Percentiles rank a stretch among this genome's conserved stretches.
These are phyloP conservation scores for Polietes domitor DNA, from an alignment of 2,888 invertebrate genomes.

Conservation along the genomic window DNA sequence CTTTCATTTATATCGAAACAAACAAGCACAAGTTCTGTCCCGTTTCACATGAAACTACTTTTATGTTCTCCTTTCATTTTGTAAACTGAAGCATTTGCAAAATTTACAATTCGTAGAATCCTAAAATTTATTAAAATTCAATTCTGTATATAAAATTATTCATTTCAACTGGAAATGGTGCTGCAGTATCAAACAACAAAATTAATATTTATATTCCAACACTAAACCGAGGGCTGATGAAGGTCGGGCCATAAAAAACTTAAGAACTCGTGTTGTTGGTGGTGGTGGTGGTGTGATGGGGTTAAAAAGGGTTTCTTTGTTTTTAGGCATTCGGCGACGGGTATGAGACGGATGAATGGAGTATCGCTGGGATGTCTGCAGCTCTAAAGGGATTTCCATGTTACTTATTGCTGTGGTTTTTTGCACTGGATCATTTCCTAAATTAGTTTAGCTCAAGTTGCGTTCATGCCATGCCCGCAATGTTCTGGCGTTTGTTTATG, in stretches of 20 bases:
- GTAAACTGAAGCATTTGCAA: too few species aligned
- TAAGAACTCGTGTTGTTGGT: slow-evolving; percentile 41
- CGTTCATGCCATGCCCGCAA: slow-evolving; percentile 17
- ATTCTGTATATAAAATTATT: background rate
- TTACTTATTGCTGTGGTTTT: slow-evolving; percentile 27
- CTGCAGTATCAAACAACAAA: slow-evolving; percentile 23
- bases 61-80: too few species aligned
- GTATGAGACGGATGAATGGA: background rate
- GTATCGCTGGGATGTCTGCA: slow-evolving; percentile 6
- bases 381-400: slow-evolving; percentile 35
- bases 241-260: slow-evolving; percentile 57
- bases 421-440: slow-evolving; percentile 52
- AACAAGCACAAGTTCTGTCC: too few species aligned
- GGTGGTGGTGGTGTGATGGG: slow-evolving; percentile 19
- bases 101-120: too few species aligned
- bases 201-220: slow-evolving; percentile 58
- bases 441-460: slow-evolving; percentile 63
- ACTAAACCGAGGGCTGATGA: slow-evolving; percentile 18
- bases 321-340: background rate
- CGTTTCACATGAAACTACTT: too few species aligned
- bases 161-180: background rate
- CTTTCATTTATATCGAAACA: too few species aligned
- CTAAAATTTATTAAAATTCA: too few species aligned
- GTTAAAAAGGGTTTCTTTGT: slow-evolving; percentile 47
- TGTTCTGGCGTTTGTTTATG: background rate